Conservation (phyloP, 2,888 invertebrate species). For the Drosophila greeni region DNA sequence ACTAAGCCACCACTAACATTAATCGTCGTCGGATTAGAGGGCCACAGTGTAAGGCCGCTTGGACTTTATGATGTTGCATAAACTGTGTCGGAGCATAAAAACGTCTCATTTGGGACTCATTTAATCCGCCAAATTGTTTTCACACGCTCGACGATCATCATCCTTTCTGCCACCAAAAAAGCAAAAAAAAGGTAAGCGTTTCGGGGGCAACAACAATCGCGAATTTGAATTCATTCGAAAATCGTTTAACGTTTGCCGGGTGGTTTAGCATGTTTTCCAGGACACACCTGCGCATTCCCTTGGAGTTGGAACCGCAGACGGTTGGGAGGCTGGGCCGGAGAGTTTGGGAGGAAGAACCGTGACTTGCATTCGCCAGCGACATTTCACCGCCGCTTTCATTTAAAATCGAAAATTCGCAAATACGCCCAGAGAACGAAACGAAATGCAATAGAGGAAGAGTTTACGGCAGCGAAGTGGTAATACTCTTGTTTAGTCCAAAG, state of each 20-base stretch:
- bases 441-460: conserved; percentile 31
- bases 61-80: conserved; percentile 60
- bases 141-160: conserved; percentile 38
- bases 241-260: conserved; percentile 67
- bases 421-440: conserved; percentile 47
- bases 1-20: conserved; percentile 10
- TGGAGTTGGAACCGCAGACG: conserved; percentile 4
- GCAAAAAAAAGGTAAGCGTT: conserved; percentile 17
- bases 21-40: conserved; percentile 45
- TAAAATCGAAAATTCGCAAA: conserved; percentile 74
- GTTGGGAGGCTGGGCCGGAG: conserved; percentile 1
- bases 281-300: conserved; percentile 70
- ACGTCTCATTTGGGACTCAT: conserved; percentile 72
- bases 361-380: conserved; percentile 56
- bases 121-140: conserved; percentile 73
- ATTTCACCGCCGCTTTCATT: conserved; percentile 61
- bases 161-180: conserved; percentile 15
- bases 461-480: background rate
- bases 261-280: conserved; percentile 50
- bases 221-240: conserved; percentile 73
- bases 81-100: conserved; percentile 58
- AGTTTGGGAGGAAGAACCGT: conserved; percentile 23
- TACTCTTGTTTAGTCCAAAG: background rate
- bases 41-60: conserved; percentile 11
- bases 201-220: conserved; percentile 59